These are phyloP conservation scores for Ormia ochracea DNA, from an alignment of 2,888 invertebrate species.

Conservation along the genomic window DNA sequence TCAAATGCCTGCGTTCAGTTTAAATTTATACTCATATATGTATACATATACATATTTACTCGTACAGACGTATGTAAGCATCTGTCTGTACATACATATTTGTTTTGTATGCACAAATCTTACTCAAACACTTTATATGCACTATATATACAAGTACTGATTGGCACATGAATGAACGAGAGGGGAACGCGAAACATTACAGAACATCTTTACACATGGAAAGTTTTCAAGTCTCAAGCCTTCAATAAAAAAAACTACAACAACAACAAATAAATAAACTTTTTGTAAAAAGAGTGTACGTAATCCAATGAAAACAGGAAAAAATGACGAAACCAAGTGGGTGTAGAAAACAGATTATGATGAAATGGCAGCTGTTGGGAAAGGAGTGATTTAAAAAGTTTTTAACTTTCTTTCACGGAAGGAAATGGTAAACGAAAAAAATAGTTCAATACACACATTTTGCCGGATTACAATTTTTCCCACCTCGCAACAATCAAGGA, in stretches of 20 bases:
- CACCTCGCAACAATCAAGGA: neutral
- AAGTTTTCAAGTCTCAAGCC: neutral
- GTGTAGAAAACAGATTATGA: neutral
- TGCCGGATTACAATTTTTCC: neutral
- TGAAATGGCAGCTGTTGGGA: neutral
- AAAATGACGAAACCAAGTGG: neutral
- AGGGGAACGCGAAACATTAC: neutral
- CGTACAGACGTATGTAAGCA: too few relatives aligned
- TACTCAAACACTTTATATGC: too few relatives aligned
- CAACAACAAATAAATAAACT: neutral
- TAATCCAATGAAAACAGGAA: neutral
- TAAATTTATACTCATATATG: too few relatives aligned
- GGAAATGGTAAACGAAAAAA: neutral
- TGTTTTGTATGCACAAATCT: too few relatives aligned
- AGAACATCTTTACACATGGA: neutral
- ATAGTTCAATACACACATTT: neutral
- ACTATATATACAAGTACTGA: too few relatives aligned
- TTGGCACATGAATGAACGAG: too few relatives aligned
- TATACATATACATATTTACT: too few relatives aligned
- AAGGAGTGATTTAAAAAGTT: neutral
- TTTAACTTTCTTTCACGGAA: neutral
- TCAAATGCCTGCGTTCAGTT: too few relatives aligned
- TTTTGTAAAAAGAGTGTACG: neutral
- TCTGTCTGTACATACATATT: too few relatives aligned
- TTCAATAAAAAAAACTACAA: neutral